Evolutionary conservation across 2,888 invertebrate genomes (phyloP).

Genomic region (Trissoscelio sp.): DNA sequence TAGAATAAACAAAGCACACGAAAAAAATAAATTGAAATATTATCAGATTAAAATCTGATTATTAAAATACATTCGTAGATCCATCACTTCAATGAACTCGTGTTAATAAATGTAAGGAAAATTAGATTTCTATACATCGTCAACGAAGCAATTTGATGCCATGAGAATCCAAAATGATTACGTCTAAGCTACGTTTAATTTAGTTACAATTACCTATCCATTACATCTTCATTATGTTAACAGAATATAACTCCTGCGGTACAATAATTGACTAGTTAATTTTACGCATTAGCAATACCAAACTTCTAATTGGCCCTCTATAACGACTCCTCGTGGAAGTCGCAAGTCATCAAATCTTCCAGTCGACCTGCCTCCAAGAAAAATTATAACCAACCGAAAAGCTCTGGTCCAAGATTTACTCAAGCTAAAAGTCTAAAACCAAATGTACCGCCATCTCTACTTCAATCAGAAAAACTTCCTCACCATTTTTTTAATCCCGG

Average conservation of each 20-base stretch:
- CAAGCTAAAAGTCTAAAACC: slow-evolving; percentile 9
- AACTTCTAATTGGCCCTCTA: background rate
- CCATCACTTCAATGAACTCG: no score
- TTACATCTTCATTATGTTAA: slow-evolving; percentile 4
- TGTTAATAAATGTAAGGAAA: background rate
- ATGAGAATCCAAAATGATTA: background rate
- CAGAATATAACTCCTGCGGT: background rate
- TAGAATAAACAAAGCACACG: no score
- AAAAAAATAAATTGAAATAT: no score
- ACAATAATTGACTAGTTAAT: slow-evolving; percentile 42
- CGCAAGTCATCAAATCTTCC: background rate
- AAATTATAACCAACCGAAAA: no score
- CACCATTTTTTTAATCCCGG: slow-evolving; percentile 90
- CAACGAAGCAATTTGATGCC: background rate
- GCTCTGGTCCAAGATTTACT: background rate
- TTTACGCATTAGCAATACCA: slow-evolving; percentile 2
- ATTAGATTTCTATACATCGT: background rate
- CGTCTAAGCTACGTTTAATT: background rate
- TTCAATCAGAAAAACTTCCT: slow-evolving; percentile 90
- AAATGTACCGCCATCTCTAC: slow-evolving; percentile 63
- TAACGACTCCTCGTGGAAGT: background rate
- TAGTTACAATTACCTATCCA: background rate
- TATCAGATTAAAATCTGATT: background rate
- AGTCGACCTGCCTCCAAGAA: no score
- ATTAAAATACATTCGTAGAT: no score